Evolutionary conservation across 1,140 invertebrate species (phyloP), one percentile per base, ranked within the genome.

Genomic region (Babylonia areolata): DNA sequence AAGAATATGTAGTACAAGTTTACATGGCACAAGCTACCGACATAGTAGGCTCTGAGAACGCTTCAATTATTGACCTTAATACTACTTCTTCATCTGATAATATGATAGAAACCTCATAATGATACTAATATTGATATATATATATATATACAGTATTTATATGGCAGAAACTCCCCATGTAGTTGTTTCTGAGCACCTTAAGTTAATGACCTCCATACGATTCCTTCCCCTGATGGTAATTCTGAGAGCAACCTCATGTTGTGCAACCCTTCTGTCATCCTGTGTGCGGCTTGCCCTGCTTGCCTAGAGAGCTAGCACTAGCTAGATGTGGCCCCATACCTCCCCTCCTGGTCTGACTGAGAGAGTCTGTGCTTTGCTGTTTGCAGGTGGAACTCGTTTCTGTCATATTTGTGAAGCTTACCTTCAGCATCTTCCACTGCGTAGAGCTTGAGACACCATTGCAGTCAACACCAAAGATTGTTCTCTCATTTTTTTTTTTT

Each of bases 341-440:
- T 23, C 28, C 58, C 28, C 58, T n/a, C 12, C 5, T 20, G 58
- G 58, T 64, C 20, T 23, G 58, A 64, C 58, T 64, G 58, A 64
- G 5, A n/a, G 58, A 64, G 58, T 64, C 46, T 64, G 58, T 51
- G 46, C 5, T 64, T 64, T 64, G 15, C 75, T 77, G n/a, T 54
- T 84, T 84, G 58, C 82, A 84, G 82, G 82, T 84, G 82, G 82
- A 73, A 46, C 82, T n/a, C 82, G 69, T 73, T 84, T 84, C 82
- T 84, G 82, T 84, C 82, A 75, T 46, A 84, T 84, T 73, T 84
- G 82, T 84, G 82, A 84, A 20, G 82, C 82, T 73, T 84, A 84
- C 69, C n/a, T 84, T 42, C 82, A 75, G 39, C 82, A 84, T 69
- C 82, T 84, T n/a, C 78, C 78, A 31, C 42, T 79, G 37, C 77